These are phyloP conservation scores for Tenodera sinensis DNA, from an alignment of 2,888 invertebrate species.

Conservation along the genomic window DNA sequence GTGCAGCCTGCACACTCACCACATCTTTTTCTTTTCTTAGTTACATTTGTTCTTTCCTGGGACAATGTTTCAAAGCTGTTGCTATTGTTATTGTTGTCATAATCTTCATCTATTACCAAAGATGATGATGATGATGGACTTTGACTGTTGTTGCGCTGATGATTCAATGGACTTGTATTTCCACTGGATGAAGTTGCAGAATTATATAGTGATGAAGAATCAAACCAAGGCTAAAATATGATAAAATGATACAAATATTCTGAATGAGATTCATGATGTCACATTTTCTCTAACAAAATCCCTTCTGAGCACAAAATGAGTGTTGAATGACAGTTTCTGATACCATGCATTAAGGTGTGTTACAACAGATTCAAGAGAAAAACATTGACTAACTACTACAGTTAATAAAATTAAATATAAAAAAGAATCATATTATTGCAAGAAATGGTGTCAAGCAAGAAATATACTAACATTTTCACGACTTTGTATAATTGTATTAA, in stretches of 20 bases:
- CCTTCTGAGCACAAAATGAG: neutral
- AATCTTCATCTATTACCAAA: neutral
- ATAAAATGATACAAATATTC: neutral
- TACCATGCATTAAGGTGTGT: neutral
- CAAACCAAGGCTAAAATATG: slow-evolving; percentile 18
- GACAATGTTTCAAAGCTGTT: neutral
- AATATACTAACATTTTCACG: no score
- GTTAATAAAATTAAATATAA: neutral
- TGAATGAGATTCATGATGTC: neutral
- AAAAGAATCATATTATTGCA: neutral
- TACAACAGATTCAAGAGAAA: neutral
- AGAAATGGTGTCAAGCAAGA: neutral
- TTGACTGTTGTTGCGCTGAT: neutral
- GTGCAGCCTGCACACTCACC: slow-evolving; percentile 19
- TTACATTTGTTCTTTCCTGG: neutral
- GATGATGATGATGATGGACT: slow-evolving; percentile 18
- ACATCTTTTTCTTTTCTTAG: slow-evolving; percentile 19
- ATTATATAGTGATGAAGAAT: slow-evolving; percentile 10
- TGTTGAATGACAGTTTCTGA: neutral
- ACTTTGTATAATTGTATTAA: no score
- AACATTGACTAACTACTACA: neutral
- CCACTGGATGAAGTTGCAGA: slow-evolving; percentile 1
- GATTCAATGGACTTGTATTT: neutral
- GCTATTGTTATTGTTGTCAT: slow-evolving; percentile 8
- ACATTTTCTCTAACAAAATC: neutral